A percentile compares a stretch with the other conserved stretches of the same genome.
These are phyloP conservation scores for Paramuricea clavata DNA, from an alignment of 92 coral and sea anemone species.

Conservation along the genomic window DNA sequence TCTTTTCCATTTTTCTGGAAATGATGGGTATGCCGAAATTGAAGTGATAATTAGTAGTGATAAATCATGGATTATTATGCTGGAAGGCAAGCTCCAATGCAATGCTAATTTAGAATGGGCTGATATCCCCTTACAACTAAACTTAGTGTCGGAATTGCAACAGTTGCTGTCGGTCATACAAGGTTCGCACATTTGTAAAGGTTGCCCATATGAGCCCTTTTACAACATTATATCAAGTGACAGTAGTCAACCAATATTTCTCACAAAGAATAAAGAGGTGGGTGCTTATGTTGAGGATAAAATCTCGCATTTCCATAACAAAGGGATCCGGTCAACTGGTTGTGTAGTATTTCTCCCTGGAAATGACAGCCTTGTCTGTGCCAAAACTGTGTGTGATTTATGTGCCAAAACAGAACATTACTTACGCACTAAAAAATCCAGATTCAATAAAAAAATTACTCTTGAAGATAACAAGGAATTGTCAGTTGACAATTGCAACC, in stretches of 20 bases:
- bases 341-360: slow-evolving; percentile 61
- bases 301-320: slow-evolving; percentile 50
- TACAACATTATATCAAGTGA: slow-evolving; percentile 20
- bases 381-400: slow-evolving; percentile 46
- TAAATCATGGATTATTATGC: slow-evolving; percentile 28
- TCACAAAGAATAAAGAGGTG: slow-evolving; percentile 26
- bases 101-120: slow-evolving; percentile 50
- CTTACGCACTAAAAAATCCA: slow-evolving; percentile 56
- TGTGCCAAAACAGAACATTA: slow-evolving; percentile 49
- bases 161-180: not conserved
- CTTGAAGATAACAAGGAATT: not conserved
- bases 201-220: slow-evolving; percentile 41
- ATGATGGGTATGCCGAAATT: slow-evolving; percentile 57
- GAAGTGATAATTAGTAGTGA: slow-evolving; percentile 46
- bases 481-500: not conserved
- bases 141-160: slow-evolving; percentile 20
- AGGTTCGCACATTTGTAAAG: slow-evolving; percentile 28
- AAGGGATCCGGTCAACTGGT: slow-evolving; percentile 41
- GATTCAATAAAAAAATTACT: slow-evolving; percentile 18
- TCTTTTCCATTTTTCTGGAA: slow-evolving; percentile 53
- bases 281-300: slow-evolving; percentile 47
- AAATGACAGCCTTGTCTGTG: slow-evolving; percentile 41
- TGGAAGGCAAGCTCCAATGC: slow-evolving; percentile 44
- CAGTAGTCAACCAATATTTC: slow-evolving; percentile 49
- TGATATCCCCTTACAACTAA: slow-evolving; percentile 38